These are phyloP conservation scores for Lerema accius DNA, from an alignment of 1,140 invertebrate species.

Conservation along the genomic window DNA sequence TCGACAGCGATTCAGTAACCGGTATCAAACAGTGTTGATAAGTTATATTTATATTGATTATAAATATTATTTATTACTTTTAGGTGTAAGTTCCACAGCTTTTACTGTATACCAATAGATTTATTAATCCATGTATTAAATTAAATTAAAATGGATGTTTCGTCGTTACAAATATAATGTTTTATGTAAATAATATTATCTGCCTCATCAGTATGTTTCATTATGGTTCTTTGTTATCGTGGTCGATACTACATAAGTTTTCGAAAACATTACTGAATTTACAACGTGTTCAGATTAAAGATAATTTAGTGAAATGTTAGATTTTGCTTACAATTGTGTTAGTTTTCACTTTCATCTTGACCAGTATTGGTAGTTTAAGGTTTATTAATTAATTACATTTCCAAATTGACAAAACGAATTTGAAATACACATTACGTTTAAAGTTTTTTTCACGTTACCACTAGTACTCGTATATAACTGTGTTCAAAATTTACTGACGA, in stretches of 20 bases:
- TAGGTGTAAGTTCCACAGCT: conserved; percentile 44
- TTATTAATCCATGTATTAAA: conserved; percentile 30
- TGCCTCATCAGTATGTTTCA: conserved; percentile 1
- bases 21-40: conserved; percentile 10
- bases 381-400: background rate
- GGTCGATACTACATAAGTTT: conserved; percentile 9
- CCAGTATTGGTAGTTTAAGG: conserved; percentile 17
- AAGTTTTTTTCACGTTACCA: no score
- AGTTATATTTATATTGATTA: conserved; percentile 28
- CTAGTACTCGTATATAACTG: no score
- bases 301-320: conserved; percentile 19
- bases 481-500: no score
- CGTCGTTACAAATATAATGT: conserved; percentile 34
- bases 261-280: conserved; percentile 13
- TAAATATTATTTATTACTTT: conserved; percentile 40
- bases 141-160: conserved; percentile 29
- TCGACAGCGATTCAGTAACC: background rate
- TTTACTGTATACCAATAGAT: conserved; percentile 47
- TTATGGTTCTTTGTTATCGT: conserved; percentile 2
- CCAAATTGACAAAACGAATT: conserved; percentile 1
- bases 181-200: conserved; percentile 31
- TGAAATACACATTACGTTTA: no score
- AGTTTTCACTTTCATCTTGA: conserved; percentile 3
- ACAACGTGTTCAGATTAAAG: conserved; percentile 10
- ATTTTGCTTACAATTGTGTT: background rate